phyloP scores from a whole-genome alignment of 2,888 invertebrate genomes.

The Drosophila melanocephala region DNA sequence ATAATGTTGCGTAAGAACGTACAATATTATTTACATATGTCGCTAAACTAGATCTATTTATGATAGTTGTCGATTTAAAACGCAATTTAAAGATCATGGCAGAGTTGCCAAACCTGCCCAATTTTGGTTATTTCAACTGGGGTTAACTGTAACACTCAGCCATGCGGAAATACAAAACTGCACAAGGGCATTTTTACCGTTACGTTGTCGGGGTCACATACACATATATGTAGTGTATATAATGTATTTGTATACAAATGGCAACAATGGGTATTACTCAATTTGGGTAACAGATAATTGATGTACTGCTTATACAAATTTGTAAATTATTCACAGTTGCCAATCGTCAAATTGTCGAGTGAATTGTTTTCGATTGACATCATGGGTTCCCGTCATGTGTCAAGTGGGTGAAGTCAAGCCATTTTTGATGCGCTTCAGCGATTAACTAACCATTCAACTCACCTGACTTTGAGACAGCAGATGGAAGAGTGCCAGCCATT shows the following conservation, averaged over 20 bases:
- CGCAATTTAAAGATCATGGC: slow-evolving; percentile 36
- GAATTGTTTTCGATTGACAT: slow-evolving; percentile 72
- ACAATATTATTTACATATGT: neutral
- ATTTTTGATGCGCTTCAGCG: slow-evolving; percentile 2
- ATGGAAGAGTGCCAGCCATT: slow-evolving; percentile 77
- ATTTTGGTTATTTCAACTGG: slow-evolving; percentile 36
- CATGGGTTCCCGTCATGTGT: slow-evolving; percentile 50
- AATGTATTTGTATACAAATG: slow-evolving; percentile 20
- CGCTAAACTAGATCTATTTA: neutral
- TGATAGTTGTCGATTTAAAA: neutral
- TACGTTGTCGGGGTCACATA: slow-evolving; percentile 50
- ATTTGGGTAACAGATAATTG: slow-evolving; percentile 70
- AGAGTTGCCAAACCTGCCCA: slow-evolving; percentile 27
- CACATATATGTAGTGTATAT: slow-evolving; percentile 8
- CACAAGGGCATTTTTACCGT: slow-evolving; percentile 68
- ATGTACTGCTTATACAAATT: slow-evolving; percentile 53
- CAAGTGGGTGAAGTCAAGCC: slow-evolving; percentile 62
- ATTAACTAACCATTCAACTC: slow-evolving; percentile 51
- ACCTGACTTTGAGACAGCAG: slow-evolving; percentile 77
- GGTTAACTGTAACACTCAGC: slow-evolving; percentile 72
- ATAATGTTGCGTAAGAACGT: neutral
- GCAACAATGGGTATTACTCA: slow-evolving; percentile 55
- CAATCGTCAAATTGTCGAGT: slow-evolving; percentile 49
- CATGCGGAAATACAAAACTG: slow-evolving; percentile 80
- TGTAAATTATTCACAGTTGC: slow-evolving; percentile 73